Percentiles rank a stretch among this genome's conserved stretches.
phyloP scores from a whole-genome alignment of 1,140 invertebrate species.

The Pogonus chalceus region DNA sequence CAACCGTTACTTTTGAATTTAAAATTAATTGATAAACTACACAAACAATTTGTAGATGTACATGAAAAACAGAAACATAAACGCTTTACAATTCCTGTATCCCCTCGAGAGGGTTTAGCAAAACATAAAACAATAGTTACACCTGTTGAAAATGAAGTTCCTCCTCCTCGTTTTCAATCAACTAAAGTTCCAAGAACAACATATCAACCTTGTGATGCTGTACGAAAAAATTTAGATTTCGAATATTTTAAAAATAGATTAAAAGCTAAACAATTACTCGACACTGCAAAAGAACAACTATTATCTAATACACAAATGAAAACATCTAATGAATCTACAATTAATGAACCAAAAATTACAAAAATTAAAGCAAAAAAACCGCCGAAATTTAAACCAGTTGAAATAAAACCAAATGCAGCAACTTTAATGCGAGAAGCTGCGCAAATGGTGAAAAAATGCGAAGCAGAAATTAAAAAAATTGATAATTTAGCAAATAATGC shows the following conservation, averaged over 20 bases:
- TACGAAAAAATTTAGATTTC: too few species aligned
- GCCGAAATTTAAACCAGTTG: slow-evolving; percentile 22
- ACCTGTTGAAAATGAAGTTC: slow-evolving; percentile 32
- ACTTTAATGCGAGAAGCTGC: slow-evolving; percentile 40
- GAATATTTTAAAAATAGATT: slow-evolving; percentile 36
- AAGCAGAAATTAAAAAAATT: slow-evolving; percentile 41
- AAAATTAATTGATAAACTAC: slow-evolving; percentile 32
- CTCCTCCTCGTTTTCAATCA: slow-evolving; percentile 4
- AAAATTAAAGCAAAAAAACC: slow-evolving; percentile 15
- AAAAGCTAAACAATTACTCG: slow-evolving; percentile 35
- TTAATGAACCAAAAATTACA: slow-evolving; percentile 9
- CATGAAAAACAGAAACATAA: slow-evolving; percentile 5
- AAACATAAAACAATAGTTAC: slow-evolving; percentile 29
- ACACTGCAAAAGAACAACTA: slow-evolving; percentile 25
- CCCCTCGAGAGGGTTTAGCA: background rate
- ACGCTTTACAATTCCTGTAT: background rate
- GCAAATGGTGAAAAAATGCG: slow-evolving; percentile 35
- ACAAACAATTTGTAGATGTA: slow-evolving; percentile 11
- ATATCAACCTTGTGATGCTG: slow-evolving; percentile 15
- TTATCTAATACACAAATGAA: slow-evolving; percentile 20
- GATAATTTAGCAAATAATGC: slow-evolving; percentile 37
- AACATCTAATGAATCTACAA: slow-evolving; percentile 31
- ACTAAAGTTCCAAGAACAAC: slow-evolving; percentile 14
- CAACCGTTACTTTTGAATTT: slow-evolving; percentile 36
- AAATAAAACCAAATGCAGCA: slow-evolving; percentile 37